These are phyloP conservation scores for Cichladusa arquata DNA, from an alignment of 2,113 vertebrate species.

Conservation along the genomic window DNA sequence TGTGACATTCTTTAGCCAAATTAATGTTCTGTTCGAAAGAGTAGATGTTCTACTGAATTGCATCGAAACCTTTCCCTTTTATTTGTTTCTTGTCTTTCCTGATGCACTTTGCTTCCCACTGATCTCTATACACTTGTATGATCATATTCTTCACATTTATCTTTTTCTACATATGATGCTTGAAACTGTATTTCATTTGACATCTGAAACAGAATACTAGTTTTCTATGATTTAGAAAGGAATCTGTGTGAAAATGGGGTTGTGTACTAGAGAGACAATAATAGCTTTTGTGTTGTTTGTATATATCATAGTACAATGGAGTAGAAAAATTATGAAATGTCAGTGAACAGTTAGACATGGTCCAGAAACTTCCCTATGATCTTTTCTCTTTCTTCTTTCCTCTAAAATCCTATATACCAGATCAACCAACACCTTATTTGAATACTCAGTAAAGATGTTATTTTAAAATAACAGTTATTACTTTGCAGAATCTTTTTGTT, in stretches of 20 bases:
- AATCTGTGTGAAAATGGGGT: background rate
- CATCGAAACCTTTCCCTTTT: background rate
- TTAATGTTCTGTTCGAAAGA: background rate
- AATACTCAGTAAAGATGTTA: background rate
- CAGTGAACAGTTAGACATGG: background rate
- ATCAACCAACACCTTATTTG: rapidly evolving
- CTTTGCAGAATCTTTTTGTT: background rate
- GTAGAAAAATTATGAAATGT: background rate
- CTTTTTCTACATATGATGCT: background rate
- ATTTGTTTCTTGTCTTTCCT: background rate
- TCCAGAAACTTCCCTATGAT: background rate
- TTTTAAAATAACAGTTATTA: background rate
- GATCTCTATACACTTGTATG: background rate
- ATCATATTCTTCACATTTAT: background rate
- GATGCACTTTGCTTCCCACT: background rate
- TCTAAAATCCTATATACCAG: background rate
- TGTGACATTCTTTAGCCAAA: background rate
- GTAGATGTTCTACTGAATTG: background rate
- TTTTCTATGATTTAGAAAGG: background rate
- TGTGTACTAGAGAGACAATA: background rate
- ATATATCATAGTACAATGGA: background rate
- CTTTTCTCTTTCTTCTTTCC: background rate
- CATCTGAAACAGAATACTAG: background rate
- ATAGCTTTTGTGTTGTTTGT: background rate
- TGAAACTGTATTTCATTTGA: background rate